Evolutionary conservation across 1,140 invertebrate genomes (phyloP), one percentile per base, ranked within the genome.

Genomic region (Drosophila paulistorum): DNA sequence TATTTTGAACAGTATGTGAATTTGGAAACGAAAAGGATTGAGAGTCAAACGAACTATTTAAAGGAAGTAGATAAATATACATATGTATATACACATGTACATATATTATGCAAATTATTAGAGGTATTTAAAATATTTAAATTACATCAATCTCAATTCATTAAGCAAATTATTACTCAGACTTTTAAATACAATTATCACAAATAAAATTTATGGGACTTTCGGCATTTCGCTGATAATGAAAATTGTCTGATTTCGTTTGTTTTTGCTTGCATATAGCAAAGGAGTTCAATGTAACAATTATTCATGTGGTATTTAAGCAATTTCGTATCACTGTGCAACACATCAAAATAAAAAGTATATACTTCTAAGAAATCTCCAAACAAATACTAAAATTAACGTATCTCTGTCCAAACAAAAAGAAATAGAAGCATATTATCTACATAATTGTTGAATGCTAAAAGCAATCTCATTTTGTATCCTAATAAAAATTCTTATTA

Each of bases 241-340:
- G 11, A 59, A 65, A 45, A 69, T 51, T 45, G 51, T 65, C 59
- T 54, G 48, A 11, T 17, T 10, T 58, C 33, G 3, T 58, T 58
- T 17, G 35, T 55, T 30, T 33, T 58, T 58, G 55, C 33, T 3
- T 3, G 23, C 20, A 26, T 26, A 26, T 37, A 30, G 30, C 30
- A 30, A 7, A 30, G 11, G 42, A 33, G 74, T 76, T 77, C 74
- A 77, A 55, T 57, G 74, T 33, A 60, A 59, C 37, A 61, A 77
- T 76, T 10, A 77, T 70, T 77, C 74, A 14, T 17, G 4, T 2
- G 11, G 0, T 35, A 30, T 9, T 54, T 66, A 75, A 61, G 62
- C 75, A 51, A 60, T 37, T 76, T 30, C 20, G 30, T 10, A 55
- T 73, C 74, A 76, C 69, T 35, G 73, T 76, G 13, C 54, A n/a